A percentile compares a stretch with the other conserved stretches of the same genome.
Conservation (phyloP, 2,888 invertebrate genomes). For the Tachina fera region DNA sequence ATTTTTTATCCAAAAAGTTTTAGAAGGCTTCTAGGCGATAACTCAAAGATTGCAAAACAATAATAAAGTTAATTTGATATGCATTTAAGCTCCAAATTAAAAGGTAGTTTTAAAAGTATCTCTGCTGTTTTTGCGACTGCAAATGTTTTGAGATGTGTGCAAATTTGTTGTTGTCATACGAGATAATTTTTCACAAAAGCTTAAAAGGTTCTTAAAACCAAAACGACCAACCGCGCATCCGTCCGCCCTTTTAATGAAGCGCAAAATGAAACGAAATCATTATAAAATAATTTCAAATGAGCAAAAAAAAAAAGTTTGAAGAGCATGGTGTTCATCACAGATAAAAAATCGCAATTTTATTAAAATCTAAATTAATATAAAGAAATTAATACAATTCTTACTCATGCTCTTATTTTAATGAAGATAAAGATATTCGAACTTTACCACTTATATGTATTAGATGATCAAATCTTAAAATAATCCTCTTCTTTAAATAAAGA, state of each 20-base stretch:
- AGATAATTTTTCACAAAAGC: slow-evolving; percentile 66
- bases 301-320: not conserved
- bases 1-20: too few species aligned
- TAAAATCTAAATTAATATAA: slow-evolving; percentile 40
- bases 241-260: slow-evolving; percentile 82
- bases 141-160: slow-evolving; percentile 73
- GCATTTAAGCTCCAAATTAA: not conserved
- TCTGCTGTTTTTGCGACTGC: not conserved
- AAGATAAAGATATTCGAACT: too few species aligned
- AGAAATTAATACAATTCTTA: slow-evolving; percentile 12
- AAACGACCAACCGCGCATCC: slow-evolving; percentile 76
- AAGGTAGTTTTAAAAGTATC: not conserved
- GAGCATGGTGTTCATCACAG: slow-evolving; percentile 54
- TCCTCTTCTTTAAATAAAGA: too few species aligned
- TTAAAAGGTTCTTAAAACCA: slow-evolving; percentile 51
- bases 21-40: too few species aligned
- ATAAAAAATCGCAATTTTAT: slow-evolving; percentile 31
- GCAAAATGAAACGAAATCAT: slow-evolving; percentile 81
- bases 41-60: not conserved
- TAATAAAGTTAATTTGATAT: not conserved
- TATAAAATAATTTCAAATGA: slow-evolving; percentile 51
- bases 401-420: not conserved
- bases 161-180: slow-evolving; percentile 79
- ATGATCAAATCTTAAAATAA: too few species aligned
- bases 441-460: too few species aligned